Percentiles rank a stretch among this genome's conserved stretches.
These are phyloP conservation scores for Ornithoptera alexandrae DNA, from an alignment of 2,888 invertebrate genomes.

Conservation along the genomic window DNA sequence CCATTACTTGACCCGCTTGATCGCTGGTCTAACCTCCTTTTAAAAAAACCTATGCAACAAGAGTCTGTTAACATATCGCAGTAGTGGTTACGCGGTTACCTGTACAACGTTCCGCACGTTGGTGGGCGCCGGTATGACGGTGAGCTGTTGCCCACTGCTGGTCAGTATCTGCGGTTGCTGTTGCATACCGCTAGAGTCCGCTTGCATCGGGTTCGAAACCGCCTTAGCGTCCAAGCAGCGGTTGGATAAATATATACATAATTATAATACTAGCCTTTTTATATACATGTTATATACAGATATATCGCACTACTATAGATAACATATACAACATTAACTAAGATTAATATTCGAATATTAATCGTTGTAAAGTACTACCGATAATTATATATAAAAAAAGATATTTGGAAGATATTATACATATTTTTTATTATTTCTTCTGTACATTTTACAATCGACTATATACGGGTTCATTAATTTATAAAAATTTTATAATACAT, in stretches of 20 bases:
- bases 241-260: constrained; percentile 38
- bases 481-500: neutral
- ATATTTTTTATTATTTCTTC: too few relatives aligned
- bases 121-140: constrained; percentile 86
- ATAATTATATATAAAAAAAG: too few relatives aligned
- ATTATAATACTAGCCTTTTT: constrained; percentile 21
- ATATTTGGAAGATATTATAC: too few relatives aligned
- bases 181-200: constrained; percentile 55
- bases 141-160: constrained; percentile 89
- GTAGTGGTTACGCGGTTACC: constrained; percentile 43
- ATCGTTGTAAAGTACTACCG: too few relatives aligned
- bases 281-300: constrained; percentile 14
- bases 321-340: neutral
- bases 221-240: constrained; percentile 68
- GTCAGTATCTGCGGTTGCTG: constrained; percentile 83
- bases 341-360: too few relatives aligned
- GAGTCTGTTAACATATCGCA: neutral
- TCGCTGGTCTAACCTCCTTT: neutral
- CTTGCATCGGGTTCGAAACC: constrained; percentile 70
- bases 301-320: neutral
- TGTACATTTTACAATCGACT: neutral
- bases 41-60: neutral
- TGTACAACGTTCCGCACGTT: constrained; percentile 72
- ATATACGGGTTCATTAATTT: neutral
- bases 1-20: neutral